Base-by-base conservation (phyloP, 2,888 invertebrate genomes). In the Caenorhabditis angaria region DNA sequence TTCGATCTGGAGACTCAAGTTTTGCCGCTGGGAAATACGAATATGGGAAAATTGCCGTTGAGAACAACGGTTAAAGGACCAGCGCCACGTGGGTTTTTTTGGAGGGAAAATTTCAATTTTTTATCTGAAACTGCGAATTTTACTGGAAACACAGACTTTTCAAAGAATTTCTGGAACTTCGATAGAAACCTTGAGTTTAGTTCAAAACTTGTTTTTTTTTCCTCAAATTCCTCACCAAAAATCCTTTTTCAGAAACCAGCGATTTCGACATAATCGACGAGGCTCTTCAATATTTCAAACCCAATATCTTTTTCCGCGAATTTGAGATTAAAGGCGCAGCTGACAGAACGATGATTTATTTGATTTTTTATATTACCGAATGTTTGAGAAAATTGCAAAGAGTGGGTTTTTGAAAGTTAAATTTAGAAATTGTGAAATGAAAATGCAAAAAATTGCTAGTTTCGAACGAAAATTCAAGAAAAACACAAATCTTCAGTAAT, bases 281-380 rank as follows among this genome's bases (percentile, higher is more conserved):
- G 90, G 94, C 97, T 61, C 91, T 99, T 41, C 93, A 93, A 87
- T 99, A 92, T 89, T 99, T 99, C 89, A 97, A 96, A 90, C 97
- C 99, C 0, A 99, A 99, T 90, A 96, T 99, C 0, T 99, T 99
- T 90, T 99, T 99, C 89, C 92, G 97, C 81, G 97, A 95, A 41
- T 99, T 97, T 89, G 97, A 99, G 64, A 73, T 73, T 20, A 73
- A 73, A 94, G 95, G 94, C 82, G 95, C 97, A 89, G 93, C 95
- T 12, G 99, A 99, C 89, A 91, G 99, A 85, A 94, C 97, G 25
- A 90, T 99, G 28, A 99, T 99, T 84, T 99, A 99, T 88, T 91
- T 97, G 56, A 99, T 97, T 0, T 90, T 99, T 47, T 99, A 97
- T 88, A 94, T 97, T 82, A 96, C 95, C 0, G 99, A 99, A 89